These are phyloP conservation scores for Druon quercuslanigerum DNA, from an alignment of 1,140 invertebrate genomes.

Conservation along the genomic window DNA sequence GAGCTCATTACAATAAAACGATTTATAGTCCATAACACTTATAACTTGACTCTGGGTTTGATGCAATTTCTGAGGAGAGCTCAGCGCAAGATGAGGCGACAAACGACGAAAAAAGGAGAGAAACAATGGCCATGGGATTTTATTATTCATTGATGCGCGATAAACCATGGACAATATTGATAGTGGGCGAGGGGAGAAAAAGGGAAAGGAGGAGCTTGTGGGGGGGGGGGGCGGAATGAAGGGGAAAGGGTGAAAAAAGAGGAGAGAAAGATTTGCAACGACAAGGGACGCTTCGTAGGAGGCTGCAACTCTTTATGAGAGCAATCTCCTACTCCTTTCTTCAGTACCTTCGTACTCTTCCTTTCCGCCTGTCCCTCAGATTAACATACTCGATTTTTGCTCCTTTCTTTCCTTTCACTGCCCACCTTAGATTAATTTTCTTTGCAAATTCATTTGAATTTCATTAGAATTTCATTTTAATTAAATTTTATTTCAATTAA, in stretches of 20 bases:
- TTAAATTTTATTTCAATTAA: no score
- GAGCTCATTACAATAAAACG: background rate
- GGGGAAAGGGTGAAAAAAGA: background rate
- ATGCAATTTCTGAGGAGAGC: background rate
- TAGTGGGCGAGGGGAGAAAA: background rate
- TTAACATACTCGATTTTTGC: conserved; percentile 21
- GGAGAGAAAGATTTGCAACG: conserved; percentile 23
- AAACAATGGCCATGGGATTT: conserved; percentile 12
- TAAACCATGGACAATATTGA: conserved; percentile 16
- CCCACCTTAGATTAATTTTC: background rate
- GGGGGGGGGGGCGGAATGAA: background rate
- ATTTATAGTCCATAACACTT: background rate
- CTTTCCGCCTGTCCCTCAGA: conserved; percentile 20
- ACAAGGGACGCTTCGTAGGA: conserved; percentile 28
- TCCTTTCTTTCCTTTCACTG: background rate
- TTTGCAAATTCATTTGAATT: background rate
- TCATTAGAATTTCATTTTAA: background rate
- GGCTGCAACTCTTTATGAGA: conserved; percentile 26
- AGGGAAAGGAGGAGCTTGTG: background rate
- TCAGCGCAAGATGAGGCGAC: background rate
- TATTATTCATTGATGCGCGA: conserved; percentile 26
- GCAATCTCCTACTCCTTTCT: conserved; percentile 20
- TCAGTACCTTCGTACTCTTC: conserved; percentile 26
- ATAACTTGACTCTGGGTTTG: background rate
- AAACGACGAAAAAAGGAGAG: conserved; percentile 11